Base-by-base conservation (phyloP, 2,888 invertebrate species). In the Drosophila macrospina region DNA sequence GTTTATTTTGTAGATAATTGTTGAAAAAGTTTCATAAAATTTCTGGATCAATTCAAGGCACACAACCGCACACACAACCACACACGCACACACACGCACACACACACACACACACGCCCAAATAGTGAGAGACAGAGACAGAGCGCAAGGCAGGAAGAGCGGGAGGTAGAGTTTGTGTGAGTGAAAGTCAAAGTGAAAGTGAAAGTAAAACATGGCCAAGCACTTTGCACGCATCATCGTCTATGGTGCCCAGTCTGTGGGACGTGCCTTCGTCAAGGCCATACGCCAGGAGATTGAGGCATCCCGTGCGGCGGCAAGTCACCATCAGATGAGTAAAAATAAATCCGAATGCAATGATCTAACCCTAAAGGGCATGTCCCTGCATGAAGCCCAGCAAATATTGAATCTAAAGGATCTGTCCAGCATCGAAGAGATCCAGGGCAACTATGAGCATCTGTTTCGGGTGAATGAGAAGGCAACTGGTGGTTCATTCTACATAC, bases 401-500 rank as follows among this genome's bases (percentile, higher is more conserved):
- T 93, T 99, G 16, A 97, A 99, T 92, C 91, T 98, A 56, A 94
- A 94, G 4, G 94, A 95, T 80, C 50, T 91, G 1, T 89, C 96
- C 74, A 94, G 95, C 39, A 91, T 94, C 8, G 95, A 96, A 72
- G 94, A 95, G 89, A 91, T 97, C 8, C 93, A 95, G 62, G 95
- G 95, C 84, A 95, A 95, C 65, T 99, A 95, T 91, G 95, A 98
- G 56, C 96, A 96, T 89, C 93, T 99, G 37, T 98, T 99, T 93
- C 93, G 94, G 65, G 94, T 95, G 0, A 99, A 99, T 90, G 98
- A 99, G 59, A 98, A 97, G 91, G 87, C 95, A 0, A 96, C 96
- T 92, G 98, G 99, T 42, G 99, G 99, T 11, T 98, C 98, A 0
- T 97, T 99, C 90, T 99, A 99, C 92, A 91, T 99, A 62, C 99